These are phyloP conservation scores for Lamproptera curius DNA, from an alignment of 2,888 invertebrate genomes.

Conservation along the genomic window DNA sequence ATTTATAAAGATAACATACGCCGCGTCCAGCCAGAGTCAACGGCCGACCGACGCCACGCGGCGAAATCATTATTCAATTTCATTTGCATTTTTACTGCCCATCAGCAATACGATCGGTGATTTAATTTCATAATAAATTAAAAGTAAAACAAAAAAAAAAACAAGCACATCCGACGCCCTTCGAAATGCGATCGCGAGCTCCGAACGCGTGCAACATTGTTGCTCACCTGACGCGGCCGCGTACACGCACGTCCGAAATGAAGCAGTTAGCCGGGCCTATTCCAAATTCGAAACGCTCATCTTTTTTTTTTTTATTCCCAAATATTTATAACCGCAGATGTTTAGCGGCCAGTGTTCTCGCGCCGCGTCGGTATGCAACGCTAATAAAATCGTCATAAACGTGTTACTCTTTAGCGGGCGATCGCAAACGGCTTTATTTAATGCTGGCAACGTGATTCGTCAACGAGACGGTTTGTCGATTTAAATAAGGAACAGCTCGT, in stretches of 20 bases:
- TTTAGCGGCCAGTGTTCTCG: conserved; percentile 2
- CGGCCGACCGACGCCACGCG: conserved; percentile 44
- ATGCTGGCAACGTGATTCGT: not conserved
- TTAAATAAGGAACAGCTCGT: not conserved
- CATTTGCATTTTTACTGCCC: conserved; percentile 56
- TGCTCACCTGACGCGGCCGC: not conserved
- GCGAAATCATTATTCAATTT: conserved; percentile 54
- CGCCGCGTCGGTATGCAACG: conserved; percentile 2
- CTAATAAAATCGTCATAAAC: conserved; percentile 17
- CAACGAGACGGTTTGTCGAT: not conserved
- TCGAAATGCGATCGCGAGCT: not conserved
- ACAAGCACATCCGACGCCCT: conserved; percentile 12
- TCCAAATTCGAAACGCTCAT: conserved; percentile 9
- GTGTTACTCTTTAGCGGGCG: conserved; percentile 2
- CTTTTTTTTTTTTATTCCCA: conserved; percentile 4
- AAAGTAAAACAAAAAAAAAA: too few relatives aligned
- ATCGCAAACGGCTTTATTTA: conserved; percentile 1
- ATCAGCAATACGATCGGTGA: conserved; percentile 39
- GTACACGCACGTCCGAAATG: conserved; percentile 7
- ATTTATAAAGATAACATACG: conserved; percentile 40
- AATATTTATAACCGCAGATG: conserved; percentile 7
- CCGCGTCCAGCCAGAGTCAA: conserved; percentile 43
- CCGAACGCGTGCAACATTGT: conserved; percentile 1
- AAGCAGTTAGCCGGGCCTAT: conserved; percentile 11
- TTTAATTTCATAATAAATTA: conserved; percentile 33